phyloP scores from a whole-genome alignment of 2,888 invertebrate species.

The Xylophagus ater region DNA sequence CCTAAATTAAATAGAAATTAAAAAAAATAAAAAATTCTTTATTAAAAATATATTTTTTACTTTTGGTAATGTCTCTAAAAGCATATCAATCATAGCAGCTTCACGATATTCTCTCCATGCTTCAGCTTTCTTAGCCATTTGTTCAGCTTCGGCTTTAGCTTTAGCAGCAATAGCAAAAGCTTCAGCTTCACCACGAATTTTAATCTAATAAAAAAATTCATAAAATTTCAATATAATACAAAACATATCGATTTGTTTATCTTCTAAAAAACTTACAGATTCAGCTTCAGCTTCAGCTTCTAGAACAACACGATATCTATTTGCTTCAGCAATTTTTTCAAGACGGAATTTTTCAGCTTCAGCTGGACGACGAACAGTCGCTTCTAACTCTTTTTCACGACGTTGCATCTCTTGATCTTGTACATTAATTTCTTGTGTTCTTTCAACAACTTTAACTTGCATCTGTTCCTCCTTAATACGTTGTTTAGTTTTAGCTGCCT shows the following conservation, averaged over 20 bases:
- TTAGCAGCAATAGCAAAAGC: conserved; percentile 90
- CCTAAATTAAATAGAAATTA: conserved; percentile 41
- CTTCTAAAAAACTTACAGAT: conserved; percentile 44
- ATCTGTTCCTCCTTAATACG: conserved; percentile 94
- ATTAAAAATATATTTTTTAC: conserved; percentile 40
- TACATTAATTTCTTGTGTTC: conserved; percentile 85
- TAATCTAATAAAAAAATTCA: conserved; percentile 34
- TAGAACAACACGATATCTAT: conserved; percentile 73
- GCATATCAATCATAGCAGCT: conserved; percentile 94
- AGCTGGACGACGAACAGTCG: conserved; percentile 85
- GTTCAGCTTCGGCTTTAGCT: conserved; percentile 92
- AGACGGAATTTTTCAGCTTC: conserved; percentile 87
- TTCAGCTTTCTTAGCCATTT: conserved; percentile 94
- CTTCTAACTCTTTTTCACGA: conserved; percentile 83
- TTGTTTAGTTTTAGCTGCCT: conserved; percentile 93
- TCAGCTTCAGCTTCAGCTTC: conserved; percentile 95
- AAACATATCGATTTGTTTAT: background rate
- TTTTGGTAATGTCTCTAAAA: conserved; percentile 89
- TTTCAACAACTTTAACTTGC: conserved; percentile 88
- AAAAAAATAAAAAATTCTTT: background rate
- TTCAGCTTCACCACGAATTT: conserved; percentile 77
- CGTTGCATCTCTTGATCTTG: conserved; percentile 94
- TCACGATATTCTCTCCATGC: conserved; percentile 95
- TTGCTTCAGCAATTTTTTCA: conserved; percentile 91
- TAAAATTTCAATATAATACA: conserved; percentile 3